These are phyloP conservation scores for Archaeoteleia sp. DNA, from an alignment of 2,888 invertebrate species.

Conservation along the genomic window DNA sequence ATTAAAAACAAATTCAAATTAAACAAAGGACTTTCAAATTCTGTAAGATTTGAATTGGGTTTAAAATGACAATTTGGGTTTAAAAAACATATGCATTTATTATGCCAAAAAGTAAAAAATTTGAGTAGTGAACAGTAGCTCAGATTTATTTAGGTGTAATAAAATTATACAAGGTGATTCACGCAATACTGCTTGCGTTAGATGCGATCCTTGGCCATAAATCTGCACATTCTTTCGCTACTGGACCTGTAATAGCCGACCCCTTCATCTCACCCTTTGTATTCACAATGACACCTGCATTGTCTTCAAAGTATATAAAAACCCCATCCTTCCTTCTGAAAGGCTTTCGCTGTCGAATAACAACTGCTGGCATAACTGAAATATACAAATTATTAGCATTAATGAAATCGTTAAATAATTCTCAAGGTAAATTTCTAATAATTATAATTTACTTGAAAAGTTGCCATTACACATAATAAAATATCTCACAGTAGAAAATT, in stretches of 20 bases:
- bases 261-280: slow-evolving; percentile 99
- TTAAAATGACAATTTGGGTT: too few species aligned
- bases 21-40: too few species aligned
- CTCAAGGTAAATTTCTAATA: slow-evolving; percentile 1
- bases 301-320: slow-evolving; percentile 99
- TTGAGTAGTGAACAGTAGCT: too few species aligned
- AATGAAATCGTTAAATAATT: slow-evolving; percentile 5
- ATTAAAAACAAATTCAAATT: too few species aligned
- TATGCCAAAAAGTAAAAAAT: too few species aligned
- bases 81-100: too few species aligned
- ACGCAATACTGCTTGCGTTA: slow-evolving; percentile 99
- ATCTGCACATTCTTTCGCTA: slow-evolving; percentile 99
- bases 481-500: too few species aligned
- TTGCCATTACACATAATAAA: too few species aligned
- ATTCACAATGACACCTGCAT: slow-evolving; percentile 99
- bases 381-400: slow-evolving; percentile 61
- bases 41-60: too few species aligned
- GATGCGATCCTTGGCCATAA: slow-evolving; percentile 99
- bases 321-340: slow-evolving; percentile 99
- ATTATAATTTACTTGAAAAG: slow-evolving; percentile 8
- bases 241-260: slow-evolving; percentile 99
- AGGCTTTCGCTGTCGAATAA: slow-evolving; percentile 98
- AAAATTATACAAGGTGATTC: slow-evolving; percentile 69
- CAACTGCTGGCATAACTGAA: slow-evolving; percentile 99
- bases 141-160: too few species aligned